Evolutionary conservation across 1,140 invertebrate species (phyloP).

Genomic region (Drosophila ironensis): DNA sequence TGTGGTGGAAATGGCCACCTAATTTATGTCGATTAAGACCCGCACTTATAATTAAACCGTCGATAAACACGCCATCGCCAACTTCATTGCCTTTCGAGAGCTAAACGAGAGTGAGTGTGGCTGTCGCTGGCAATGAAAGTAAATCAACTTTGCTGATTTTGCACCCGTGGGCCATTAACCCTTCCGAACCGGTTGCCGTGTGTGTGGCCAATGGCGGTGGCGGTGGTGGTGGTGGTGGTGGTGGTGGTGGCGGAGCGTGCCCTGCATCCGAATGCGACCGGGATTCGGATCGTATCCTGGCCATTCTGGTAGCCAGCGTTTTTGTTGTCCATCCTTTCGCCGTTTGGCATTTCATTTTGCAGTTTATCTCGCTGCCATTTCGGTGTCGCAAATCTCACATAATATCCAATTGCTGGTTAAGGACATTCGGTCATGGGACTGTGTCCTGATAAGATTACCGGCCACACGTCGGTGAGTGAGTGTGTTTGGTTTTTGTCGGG

Average conservation of each 20-base stretch:
- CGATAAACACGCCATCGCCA: conserved; percentile 17
- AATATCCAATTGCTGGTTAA: conserved; percentile 49
- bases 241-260: conserved; percentile 14
- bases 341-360: conserved; percentile 47
- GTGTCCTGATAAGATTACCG: conserved; percentile 30
- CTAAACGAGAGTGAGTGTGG: too few species aligned
- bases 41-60: conserved; percentile 23
- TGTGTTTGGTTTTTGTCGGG: too few species aligned
- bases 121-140: conserved; percentile 2
- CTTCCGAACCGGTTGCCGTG: too few species aligned
- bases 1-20: too few species aligned
- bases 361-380: conserved; percentile 43
- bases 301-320: not conserved
- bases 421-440: conserved; percentile 19
- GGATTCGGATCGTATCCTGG: too few species aligned
- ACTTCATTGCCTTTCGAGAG: too few species aligned
- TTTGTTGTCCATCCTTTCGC: conserved; percentile 31
- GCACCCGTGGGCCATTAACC: not conserved
- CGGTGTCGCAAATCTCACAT: conserved; percentile 46
- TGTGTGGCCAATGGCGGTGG: too few species aligned
- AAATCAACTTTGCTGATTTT: conserved; percentile 12
- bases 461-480: conserved; percentile 9
- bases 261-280: conserved; percentile 26
- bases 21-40: conserved; percentile 9
- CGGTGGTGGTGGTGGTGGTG: not conserved